phyloP scores from a whole-genome alignment of 2,888 invertebrate genomes.

The Tenthredo livida region DNA sequence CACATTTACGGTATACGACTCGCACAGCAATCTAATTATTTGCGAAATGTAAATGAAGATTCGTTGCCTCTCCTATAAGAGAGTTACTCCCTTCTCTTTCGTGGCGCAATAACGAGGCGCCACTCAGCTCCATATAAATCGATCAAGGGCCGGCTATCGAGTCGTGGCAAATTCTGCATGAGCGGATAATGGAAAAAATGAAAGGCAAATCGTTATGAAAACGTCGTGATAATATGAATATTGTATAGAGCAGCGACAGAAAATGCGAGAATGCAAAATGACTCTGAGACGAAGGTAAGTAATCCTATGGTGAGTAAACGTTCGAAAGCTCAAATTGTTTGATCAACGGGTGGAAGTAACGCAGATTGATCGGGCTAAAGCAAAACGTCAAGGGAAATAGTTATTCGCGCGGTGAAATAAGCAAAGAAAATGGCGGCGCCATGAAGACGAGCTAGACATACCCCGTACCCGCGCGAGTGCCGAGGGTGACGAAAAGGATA shows the following conservation, averaged over 20 bases:
- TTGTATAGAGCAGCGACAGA: not conserved
- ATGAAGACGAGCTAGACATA: slow-evolving; percentile 25
- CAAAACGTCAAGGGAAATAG: slow-evolving; percentile 42
- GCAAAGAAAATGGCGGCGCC: slow-evolving; percentile 43
- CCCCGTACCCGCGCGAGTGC: not conserved
- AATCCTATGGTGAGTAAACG: slow-evolving; percentile 44
- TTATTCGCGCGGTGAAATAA: slow-evolving; percentile 32
- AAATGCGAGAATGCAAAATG: slow-evolving; percentile 49
- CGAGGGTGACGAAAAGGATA: slow-evolving; percentile 51
- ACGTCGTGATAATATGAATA: not conserved
- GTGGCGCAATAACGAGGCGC: not conserved
- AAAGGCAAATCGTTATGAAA: not conserved
- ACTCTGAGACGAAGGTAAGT: not conserved
- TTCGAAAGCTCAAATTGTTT: slow-evolving; percentile 26
- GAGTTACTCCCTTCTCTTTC: not conserved
- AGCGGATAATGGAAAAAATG: not conserved
- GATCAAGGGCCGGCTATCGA: not conserved
- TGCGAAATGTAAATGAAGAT: slow-evolving; percentile 8
- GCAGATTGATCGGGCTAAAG: slow-evolving; percentile 28
- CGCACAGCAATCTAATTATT: not conserved
- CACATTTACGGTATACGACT: not conserved
- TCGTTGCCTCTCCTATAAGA: not conserved
- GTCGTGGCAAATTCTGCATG: not conserved
- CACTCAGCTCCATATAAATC: slow-evolving; percentile 13
- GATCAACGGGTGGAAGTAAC: slow-evolving; percentile 50